phyloP scores from a whole-genome alignment of 2,113 vertebrate genomes.

The Albula glossodonta region DNA sequence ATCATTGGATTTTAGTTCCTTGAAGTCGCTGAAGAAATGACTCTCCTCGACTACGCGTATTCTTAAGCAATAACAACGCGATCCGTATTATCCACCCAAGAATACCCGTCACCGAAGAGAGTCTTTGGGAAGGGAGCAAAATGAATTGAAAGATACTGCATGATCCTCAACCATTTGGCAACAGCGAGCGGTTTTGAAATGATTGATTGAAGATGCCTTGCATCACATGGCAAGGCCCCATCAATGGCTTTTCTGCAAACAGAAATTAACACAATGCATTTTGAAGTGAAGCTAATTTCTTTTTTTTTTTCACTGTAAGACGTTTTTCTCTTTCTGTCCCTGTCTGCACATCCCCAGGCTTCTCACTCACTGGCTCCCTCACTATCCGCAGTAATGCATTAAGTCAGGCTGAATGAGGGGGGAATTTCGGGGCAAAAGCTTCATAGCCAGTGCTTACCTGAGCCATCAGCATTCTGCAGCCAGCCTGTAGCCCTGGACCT shows the following conservation, averaged over 20 bases:
- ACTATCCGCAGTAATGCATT: constrained; percentile 29
- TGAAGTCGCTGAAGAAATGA: constrained; percentile 84
- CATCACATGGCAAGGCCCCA: constrained; percentile 65
- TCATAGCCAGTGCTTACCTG: constrained; percentile 47
- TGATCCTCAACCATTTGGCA: constrained; percentile 52
- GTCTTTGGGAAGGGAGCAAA: constrained; percentile 74
- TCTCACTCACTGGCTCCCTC: constrained; percentile 20
- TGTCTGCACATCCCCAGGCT: constrained; percentile 27
- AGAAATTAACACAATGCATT: constrained; percentile 73
- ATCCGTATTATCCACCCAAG: constrained; percentile 99
- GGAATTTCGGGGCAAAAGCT: constrained; percentile 22
- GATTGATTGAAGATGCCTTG: constrained; percentile 74
- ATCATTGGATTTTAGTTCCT: constrained; percentile 52
- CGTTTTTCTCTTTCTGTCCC: constrained; percentile 15
- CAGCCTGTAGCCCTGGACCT: constrained; percentile 28
- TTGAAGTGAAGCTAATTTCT: constrained; percentile 48
- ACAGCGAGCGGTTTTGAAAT: constrained; percentile 52
- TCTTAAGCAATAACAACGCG: constrained; percentile 99
- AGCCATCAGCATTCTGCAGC: constrained; percentile 17
- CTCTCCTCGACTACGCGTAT: constrained; percentile 99
- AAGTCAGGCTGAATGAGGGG: constrained; percentile 37
- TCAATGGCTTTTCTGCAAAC: constrained; percentile 77
- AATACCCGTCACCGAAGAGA: constrained; percentile 99
- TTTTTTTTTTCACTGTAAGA: constrained; percentile 29
- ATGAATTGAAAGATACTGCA: constrained; percentile 58